These are phyloP conservation scores for Pyxicephalus adspersus DNA, from an alignment of 2,113 vertebrate species.

Conservation along the genomic window DNA sequence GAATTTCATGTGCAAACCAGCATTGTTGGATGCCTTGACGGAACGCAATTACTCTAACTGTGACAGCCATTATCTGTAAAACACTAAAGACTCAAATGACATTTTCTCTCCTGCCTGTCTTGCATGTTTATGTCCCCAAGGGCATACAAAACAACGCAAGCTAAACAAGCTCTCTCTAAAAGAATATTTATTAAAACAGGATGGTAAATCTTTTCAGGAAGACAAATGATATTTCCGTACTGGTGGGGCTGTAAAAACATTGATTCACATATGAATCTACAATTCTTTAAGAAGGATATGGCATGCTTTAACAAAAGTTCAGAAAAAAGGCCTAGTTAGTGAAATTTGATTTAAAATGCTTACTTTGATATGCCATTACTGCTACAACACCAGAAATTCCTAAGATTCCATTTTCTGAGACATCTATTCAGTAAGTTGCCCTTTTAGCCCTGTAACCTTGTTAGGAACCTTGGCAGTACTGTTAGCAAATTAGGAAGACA, in stretches of 20 bases:
- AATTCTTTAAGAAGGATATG: too few relatives aligned
- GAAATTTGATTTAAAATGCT: neutral
- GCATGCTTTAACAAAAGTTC: too few relatives aligned
- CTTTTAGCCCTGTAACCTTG: slow-evolving; percentile 5
- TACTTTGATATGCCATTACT: neutral
- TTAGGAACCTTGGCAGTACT: neutral
- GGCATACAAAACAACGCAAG: neutral
- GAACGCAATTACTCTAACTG: neutral
- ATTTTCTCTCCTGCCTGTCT: neutral
- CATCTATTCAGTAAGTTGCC: neutral
- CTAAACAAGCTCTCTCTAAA: neutral
- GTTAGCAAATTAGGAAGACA: neutral
- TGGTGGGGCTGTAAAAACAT: too few relatives aligned
- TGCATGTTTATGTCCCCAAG: neutral
- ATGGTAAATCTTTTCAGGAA: neutral
- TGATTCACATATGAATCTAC: too few relatives aligned
- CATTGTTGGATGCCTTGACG: neutral
- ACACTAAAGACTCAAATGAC: neutral
- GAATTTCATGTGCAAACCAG: too few relatives aligned
- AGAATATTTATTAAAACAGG: neutral
- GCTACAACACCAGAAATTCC: neutral
- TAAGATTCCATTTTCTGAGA: neutral
- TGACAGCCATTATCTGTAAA: neutral
- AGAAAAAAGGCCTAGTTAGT: neutral
- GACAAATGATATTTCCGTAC: too few relatives aligned